A percentile compares a stretch with the other conserved stretches of the same genome.
phyloP scores from a whole-genome alignment of 2,113 vertebrate genomes.

The Asarcornis scutulata region DNA sequence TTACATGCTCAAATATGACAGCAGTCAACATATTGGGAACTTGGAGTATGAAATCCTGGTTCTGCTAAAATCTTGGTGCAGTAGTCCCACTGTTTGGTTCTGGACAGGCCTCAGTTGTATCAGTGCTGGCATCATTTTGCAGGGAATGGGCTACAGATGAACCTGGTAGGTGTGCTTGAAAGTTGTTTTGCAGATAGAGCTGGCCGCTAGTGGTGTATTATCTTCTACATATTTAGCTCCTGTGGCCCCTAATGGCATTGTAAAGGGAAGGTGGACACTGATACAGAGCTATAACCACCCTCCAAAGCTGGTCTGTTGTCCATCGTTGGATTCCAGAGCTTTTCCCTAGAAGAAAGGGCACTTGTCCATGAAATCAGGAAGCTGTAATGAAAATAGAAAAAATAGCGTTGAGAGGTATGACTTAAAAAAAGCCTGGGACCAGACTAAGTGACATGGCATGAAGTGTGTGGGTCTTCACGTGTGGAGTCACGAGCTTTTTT shows the following conservation, averaged over 20 bases:
- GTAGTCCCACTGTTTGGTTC: not conserved
- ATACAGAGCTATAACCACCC: not conserved
- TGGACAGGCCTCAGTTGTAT: not conserved
- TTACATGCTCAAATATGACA: not conserved
- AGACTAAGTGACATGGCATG: not conserved
- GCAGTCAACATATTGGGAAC: not conserved
- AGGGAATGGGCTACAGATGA: not conserved
- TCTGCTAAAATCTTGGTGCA: not conserved
- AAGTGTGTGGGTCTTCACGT: not conserved
- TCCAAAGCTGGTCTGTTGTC: not conserved
- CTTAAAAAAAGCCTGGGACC: not conserved
- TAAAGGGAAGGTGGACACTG: not conserved
- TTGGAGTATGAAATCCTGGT: not conserved
- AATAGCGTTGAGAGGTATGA: accelerated
- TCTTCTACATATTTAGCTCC: not conserved
- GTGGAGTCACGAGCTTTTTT: not conserved
- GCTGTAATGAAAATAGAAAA: not conserved
- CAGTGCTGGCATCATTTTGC: not conserved
- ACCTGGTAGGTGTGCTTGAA: not conserved
- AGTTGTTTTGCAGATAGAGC: not conserved
- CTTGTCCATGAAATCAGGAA: not conserved
- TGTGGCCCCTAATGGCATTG: not conserved
- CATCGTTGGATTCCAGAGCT: not conserved
- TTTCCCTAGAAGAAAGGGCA: not conserved
- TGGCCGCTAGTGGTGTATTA: not conserved